Percentiles rank a stretch among this genome's conserved stretches.
phyloP scores from a whole-genome alignment of 1,140 invertebrate species.

The Littorina saxatilis region DNA sequence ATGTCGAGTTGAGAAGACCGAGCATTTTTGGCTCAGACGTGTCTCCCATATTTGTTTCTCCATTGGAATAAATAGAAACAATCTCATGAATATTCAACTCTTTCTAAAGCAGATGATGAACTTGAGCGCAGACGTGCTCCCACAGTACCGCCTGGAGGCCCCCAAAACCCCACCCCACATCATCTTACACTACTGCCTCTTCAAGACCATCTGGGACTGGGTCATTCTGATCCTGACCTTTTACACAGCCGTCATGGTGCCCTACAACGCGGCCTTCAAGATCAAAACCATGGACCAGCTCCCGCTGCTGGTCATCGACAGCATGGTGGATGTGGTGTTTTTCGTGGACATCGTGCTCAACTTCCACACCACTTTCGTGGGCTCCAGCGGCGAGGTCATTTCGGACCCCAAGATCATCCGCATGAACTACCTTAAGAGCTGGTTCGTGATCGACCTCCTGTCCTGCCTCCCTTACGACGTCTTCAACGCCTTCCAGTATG shows the following conservation, averaged over 20 bases:
- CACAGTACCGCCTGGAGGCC: slow-evolving; percentile 99
- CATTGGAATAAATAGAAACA: too few species aligned
- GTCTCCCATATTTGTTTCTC: too few species aligned
- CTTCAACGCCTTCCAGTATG: slow-evolving; percentile 99
- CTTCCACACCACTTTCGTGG: slow-evolving; percentile 99
- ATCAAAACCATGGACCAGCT: slow-evolving; percentile 99
- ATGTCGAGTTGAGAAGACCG: too few species aligned
- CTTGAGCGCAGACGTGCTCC: slow-evolving; percentile 96
- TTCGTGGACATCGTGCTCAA: slow-evolving; percentile 99
- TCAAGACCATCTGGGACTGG: slow-evolving; percentile 99
- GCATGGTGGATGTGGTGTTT: slow-evolving; percentile 99
- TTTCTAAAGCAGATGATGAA: slow-evolving; percentile 90
- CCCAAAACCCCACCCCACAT: slow-evolving; percentile 99
- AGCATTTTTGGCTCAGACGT: too few species aligned
- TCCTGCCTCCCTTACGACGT: slow-evolving; percentile 99
- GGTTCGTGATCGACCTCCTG: slow-evolving; percentile 99
- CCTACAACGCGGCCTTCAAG: slow-evolving; percentile 99
- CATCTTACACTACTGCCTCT: slow-evolving; percentile 98
- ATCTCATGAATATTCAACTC: too few species aligned
- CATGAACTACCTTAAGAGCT: slow-evolving; percentile 98
- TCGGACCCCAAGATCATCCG: slow-evolving; percentile 72
- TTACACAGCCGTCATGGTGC: slow-evolving; percentile 99
- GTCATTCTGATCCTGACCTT: slow-evolving; percentile 99
- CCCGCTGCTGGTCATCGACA: slow-evolving; percentile 88
- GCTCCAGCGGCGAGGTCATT: slow-evolving; percentile 91